Conservation (phyloP, 2,797 vertebrate genomes). For the Notamacropus eugenii region DNA sequence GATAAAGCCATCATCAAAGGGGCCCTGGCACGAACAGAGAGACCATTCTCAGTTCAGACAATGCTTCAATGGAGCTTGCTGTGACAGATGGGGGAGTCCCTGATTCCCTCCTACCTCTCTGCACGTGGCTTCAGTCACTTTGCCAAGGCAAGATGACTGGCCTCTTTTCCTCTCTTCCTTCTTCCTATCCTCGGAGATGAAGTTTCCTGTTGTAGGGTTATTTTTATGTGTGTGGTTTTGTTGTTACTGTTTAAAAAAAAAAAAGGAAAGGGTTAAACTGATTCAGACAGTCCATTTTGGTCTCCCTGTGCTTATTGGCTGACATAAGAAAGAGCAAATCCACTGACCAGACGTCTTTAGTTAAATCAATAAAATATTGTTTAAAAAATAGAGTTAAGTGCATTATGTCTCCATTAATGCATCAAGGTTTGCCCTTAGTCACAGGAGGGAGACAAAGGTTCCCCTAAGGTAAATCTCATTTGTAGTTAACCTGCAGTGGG, state of each 20-base stretch:
- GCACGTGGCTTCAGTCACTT: slow-evolving; percentile 36
- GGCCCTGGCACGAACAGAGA: slow-evolving; percentile 72
- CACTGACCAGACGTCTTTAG: slow-evolving; percentile 67
- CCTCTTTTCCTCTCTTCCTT: slow-evolving; percentile 19
- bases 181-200: not conserved
- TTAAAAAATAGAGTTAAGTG: slow-evolving; percentile 74
- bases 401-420: slow-evolving; percentile 67
- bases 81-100: slow-evolving; percentile 73
- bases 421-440: slow-evolving; percentile 70
- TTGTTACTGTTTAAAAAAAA: not conserved
- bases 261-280: slow-evolving; percentile 52
- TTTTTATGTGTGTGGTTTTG: not conserved
- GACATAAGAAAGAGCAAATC: slow-evolving; percentile 50
- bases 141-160: slow-evolving; percentile 31
- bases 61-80: slow-evolving; percentile 70
- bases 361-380: slow-evolving; percentile 76
- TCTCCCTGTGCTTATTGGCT: slow-evolving; percentile 25
- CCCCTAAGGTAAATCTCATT: slow-evolving; percentile 68
- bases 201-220: not conserved
- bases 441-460: slow-evolving; percentile 67
- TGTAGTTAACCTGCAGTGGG: slow-evolving; percentile 56
- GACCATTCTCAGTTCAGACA: slow-evolving; percentile 75
- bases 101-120: slow-evolving; percentile 66
- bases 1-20: slow-evolving; percentile 72
- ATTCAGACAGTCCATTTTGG: not conserved